These are phyloP conservation scores for Drosophila triauraria DNA, from an alignment of 1,140 invertebrate species.

Conservation along the genomic window DNA sequence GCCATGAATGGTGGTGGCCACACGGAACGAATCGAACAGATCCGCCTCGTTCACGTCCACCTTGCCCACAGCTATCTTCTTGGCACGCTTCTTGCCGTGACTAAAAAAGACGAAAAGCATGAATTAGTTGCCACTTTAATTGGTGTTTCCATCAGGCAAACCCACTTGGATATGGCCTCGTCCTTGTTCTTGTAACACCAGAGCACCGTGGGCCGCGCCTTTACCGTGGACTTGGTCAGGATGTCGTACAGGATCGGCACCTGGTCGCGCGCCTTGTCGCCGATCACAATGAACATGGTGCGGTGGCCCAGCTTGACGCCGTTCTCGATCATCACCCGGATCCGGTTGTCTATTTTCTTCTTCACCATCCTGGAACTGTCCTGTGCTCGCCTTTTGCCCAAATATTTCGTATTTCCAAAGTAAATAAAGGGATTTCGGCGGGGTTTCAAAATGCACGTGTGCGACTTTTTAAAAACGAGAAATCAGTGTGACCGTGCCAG, in stretches of 20 bases:
- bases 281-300: constrained; percentile 97
- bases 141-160: neutral
- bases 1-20: constrained; percentile 98
- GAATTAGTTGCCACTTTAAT: neutral
- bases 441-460: constrained; percentile 63
- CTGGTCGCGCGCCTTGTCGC: constrained; percentile 98
- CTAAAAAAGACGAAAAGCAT: constrained; percentile 86
- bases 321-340: constrained; percentile 98
- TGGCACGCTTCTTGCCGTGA: constrained; percentile 97
- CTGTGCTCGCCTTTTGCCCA: neutral
- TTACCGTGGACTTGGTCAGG: constrained; percentile 96
- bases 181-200: constrained; percentile 99
- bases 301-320: constrained; percentile 94
- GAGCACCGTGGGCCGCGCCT: constrained; percentile 95
- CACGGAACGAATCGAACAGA: constrained; percentile 98
- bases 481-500: neutral
- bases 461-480: neutral
- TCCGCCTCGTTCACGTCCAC: constrained; percentile 97
- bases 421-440: neutral
- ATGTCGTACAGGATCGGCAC: constrained; percentile 99
- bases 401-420: neutral
- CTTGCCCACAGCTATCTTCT: constrained; percentile 96
- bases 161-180: constrained; percentile 93
- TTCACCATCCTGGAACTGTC: constrained; percentile 88
- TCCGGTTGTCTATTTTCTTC: constrained; percentile 98